Conservation (phyloP, 1,140 invertebrate species). For the Trichonephila clavata region DNA sequence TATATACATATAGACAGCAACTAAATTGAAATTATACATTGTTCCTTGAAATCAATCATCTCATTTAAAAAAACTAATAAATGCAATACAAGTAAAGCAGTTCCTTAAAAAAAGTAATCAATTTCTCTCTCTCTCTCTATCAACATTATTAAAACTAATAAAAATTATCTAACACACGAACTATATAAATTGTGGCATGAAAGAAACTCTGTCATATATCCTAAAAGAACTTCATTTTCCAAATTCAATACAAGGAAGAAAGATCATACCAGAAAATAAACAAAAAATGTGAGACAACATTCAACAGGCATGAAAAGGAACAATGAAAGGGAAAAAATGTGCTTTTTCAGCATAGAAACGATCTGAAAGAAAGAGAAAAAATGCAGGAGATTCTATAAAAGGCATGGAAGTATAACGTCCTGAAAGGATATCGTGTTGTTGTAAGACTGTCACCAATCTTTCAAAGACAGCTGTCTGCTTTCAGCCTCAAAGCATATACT, state of each 20-base stretch:
- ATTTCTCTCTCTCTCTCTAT: no score
- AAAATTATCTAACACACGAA: no score
- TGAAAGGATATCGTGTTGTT: not conserved
- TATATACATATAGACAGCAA: no score
- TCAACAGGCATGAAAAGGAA: constrained; percentile 4
- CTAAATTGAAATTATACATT: no score
- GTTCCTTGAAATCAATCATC: no score
- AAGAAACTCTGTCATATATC: no score
- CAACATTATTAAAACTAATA: no score
- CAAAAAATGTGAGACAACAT: not conserved
- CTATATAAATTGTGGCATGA: no score
- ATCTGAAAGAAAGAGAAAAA: not conserved
- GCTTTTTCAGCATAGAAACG: not conserved
- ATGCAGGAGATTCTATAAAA: not conserved
- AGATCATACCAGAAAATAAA: not conserved
- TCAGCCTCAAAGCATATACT: constrained; percentile 1
- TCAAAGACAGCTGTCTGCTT: constrained; percentile 44
- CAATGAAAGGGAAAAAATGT: not conserved
- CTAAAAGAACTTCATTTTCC: no score
- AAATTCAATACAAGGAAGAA: not conserved
- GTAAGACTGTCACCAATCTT: constrained; percentile 14
- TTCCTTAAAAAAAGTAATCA: no score
- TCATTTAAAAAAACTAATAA: no score
- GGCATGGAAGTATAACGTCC: not conserved
- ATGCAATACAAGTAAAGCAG: no score